Evolutionary conservation across 2,113 vertebrate genomes (phyloP).

Genomic region (Limanda limanda): DNA sequence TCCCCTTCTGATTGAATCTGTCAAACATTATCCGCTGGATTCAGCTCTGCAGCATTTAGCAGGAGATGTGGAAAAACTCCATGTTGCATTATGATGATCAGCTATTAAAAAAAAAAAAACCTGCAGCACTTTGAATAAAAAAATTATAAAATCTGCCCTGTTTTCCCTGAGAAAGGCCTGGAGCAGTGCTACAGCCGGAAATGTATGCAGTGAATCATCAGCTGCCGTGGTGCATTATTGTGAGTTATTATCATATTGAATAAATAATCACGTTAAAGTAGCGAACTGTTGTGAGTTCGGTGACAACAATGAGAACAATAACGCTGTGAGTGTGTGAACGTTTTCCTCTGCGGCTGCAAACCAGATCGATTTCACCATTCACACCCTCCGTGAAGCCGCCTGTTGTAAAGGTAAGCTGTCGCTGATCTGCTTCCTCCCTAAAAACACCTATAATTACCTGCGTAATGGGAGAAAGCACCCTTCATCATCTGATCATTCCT

Average conservation of each 20-base stretch:
- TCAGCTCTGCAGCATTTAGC: slow-evolving; percentile 27
- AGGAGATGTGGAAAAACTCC: slow-evolving; percentile 19
- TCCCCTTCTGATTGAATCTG: slow-evolving; percentile 41
- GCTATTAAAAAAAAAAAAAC: slow-evolving; percentile 71
- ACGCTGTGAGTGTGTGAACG: slow-evolving; percentile 8
- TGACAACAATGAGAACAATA: slow-evolving; percentile 17
- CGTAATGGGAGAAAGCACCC: slow-evolving; percentile 69
- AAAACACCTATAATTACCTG: slow-evolving; percentile 76
- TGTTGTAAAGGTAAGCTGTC: slow-evolving; percentile 41
- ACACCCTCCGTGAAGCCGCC: slow-evolving; percentile 25
- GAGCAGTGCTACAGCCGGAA: slow-evolving; percentile 45
- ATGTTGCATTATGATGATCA: slow-evolving; percentile 13
- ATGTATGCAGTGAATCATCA: slow-evolving; percentile 68
- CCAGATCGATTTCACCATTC: slow-evolving; percentile 43
- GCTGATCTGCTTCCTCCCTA: slow-evolving; percentile 43
- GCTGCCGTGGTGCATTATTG: slow-evolving; percentile 44
- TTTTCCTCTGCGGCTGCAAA: slow-evolving; percentile 24
- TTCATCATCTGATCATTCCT: slow-evolving; percentile 79
- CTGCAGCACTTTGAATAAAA: slow-evolving; percentile 57
- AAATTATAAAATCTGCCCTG: slow-evolving; percentile 24
- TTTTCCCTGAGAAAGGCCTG: slow-evolving; percentile 48
- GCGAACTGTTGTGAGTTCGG: slow-evolving; percentile 34
- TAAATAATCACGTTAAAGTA: slow-evolving; percentile 53
- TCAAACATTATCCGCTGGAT: slow-evolving; percentile 34
- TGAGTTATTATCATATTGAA: slow-evolving; percentile 59